Base-by-base conservation (phyloP, 2,888 invertebrate genomes). In the Limnephilus rhombicus region DNA sequence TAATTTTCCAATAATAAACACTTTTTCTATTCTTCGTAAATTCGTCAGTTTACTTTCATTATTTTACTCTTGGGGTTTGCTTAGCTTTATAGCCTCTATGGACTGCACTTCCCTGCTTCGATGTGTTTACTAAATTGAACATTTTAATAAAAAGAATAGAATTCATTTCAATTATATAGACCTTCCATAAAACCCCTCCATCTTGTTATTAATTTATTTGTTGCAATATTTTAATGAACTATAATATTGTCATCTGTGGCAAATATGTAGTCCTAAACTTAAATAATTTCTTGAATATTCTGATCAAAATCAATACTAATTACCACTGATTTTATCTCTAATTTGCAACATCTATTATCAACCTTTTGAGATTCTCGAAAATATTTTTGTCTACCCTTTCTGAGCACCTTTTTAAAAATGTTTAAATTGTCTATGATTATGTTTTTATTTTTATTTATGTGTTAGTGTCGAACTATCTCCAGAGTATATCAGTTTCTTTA, bases 401-500 rank as follows among this genome's bases (percentile, higher is more conserved):
- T 68, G 2, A 68, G 68, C 68, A 68, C n/a, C 7, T 9, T 68
- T 68, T 24, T 9, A 2, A n/a, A 9, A 18, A 0, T 68, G 53
- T 68, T n/a, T 68, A 24, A 68, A 37, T 45, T 85, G 45, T n/a
- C 37, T 45, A 45, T 85, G 37, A n/a, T 85, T 37, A 31, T 34
- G 82, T 49, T 49, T 12, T 82, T 85, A 41, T 83, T 83, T 18
- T 68, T 68, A 83, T 83, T 18, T 83, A 34, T 83, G 34, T 83
- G 34, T 37, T 83, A 83, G 34, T 83, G 85, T 45, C 41, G 13
- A 86, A 86, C 85, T 49, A 86, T 86, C 85, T 86, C 85, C 85
- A 86, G 85, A 86, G 85, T 24, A 83, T 86, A 86, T 45, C 85
- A 45, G 45, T 37, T 86, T 45, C n/a, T 86, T 37, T 41, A 29